Percentiles rank a stretch among this genome's conserved stretches.
Conservation (phyloP, 2,888 invertebrate genomes). For the Drosophila eohydei region DNA sequence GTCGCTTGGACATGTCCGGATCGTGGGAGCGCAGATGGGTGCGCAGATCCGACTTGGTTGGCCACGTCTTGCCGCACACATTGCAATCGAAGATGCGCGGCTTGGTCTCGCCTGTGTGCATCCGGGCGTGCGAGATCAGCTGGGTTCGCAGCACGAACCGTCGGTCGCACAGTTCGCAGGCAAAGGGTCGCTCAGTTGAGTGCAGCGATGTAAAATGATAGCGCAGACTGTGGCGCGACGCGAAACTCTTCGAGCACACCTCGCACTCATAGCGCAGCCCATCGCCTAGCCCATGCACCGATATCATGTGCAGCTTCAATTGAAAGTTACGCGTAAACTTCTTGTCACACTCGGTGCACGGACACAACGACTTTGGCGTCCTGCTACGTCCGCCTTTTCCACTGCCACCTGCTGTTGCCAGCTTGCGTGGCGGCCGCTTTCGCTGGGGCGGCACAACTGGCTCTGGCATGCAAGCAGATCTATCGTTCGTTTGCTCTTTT, state of each 20-base stretch:
- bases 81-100: slow-evolving; percentile 74
- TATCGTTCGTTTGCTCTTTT: not conserved
- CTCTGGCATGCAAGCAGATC: not conserved
- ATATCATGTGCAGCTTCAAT: slow-evolving; percentile 74
- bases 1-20: slow-evolving; percentile 71
- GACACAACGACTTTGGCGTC: slow-evolving; percentile 57
- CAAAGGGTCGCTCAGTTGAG: slow-evolving; percentile 74
- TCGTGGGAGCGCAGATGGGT: slow-evolving; percentile 81
- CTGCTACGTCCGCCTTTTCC: not conserved
- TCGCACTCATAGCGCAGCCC: slow-evolving; percentile 72
- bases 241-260: slow-evolving; percentile 74
- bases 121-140: slow-evolving; percentile 74
- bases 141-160: slow-evolving; percentile 79
- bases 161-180: slow-evolving; percentile 68
- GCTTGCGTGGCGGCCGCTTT: slow-evolving; percentile 13
- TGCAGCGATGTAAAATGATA: slow-evolving; percentile 79
- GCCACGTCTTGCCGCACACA: slow-evolving; percentile 78
- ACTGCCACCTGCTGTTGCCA: not conserved
- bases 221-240: slow-evolving; percentile 78
- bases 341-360: slow-evolving; percentile 76
- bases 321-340: slow-evolving; percentile 82
- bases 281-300: slow-evolving; percentile 79
- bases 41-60: slow-evolving; percentile 79
- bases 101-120: slow-evolving; percentile 78
- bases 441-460: slow-evolving; percentile 18